Conservation (phyloP, 2,113 vertebrate species). For the Nipponia nippon region DNA sequence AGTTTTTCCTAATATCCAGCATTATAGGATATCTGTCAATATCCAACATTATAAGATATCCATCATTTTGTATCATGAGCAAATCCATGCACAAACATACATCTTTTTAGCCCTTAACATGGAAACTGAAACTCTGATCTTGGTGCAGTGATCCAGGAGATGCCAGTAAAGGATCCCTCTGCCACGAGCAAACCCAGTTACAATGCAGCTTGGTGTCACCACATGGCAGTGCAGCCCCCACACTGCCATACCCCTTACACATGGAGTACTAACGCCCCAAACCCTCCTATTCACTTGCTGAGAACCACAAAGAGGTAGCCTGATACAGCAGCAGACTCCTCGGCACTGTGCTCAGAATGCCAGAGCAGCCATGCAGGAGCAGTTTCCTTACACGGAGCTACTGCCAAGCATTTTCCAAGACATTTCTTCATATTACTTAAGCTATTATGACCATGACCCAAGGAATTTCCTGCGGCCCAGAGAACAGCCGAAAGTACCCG, state of each 20-base stretch:
- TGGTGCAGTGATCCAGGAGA: background rate
- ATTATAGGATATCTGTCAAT: too few species aligned
- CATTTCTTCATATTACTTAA: constrained; percentile 28
- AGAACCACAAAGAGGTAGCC: background rate
- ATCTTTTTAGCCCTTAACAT: background rate
- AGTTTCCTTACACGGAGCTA: background rate
- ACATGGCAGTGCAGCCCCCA: background rate
- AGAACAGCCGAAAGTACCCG: background rate
- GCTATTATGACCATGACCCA: background rate
- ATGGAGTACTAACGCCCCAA: background rate
- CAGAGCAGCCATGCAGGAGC: background rate
- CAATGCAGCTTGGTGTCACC: background rate
- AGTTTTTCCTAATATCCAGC: too few species aligned
- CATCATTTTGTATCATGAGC: background rate
- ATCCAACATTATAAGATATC: too few species aligned
- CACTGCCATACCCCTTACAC: background rate
- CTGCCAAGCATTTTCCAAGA: background rate
- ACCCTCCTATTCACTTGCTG: background rate
- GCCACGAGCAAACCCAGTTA: background rate
- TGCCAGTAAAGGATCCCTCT: background rate
- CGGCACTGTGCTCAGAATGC: background rate
- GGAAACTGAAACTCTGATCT: background rate
- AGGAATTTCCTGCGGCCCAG: background rate
- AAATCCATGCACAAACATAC: background rate
- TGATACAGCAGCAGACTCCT: background rate